Conservation (phyloP, 2,797 vertebrate species). For the Pyrocephalus nanus region DNA sequence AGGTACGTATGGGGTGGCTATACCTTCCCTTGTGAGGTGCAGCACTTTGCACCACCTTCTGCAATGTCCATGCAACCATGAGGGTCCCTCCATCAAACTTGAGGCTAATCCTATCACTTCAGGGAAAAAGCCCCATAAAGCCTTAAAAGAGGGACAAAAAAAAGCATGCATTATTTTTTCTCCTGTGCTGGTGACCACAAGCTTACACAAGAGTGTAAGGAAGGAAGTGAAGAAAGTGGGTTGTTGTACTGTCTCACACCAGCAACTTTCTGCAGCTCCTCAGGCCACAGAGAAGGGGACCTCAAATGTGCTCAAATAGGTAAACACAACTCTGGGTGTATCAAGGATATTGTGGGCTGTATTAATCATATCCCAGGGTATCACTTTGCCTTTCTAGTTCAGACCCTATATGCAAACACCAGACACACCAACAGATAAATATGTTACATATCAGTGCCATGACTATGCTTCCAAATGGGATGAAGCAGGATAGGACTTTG, state of each 20-base stretch:
- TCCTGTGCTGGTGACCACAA: neutral
- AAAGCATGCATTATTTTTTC: neutral
- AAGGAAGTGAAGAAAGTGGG: constrained; percentile 63
- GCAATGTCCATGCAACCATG: rapidly evolving
- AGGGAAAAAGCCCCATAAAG: neutral
- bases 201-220: neutral
- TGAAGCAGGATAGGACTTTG: neutral
- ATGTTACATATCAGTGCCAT: neutral
- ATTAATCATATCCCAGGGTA: neutral
- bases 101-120: neutral
- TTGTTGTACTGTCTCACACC: neutral
- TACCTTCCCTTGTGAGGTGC: rapidly evolving
- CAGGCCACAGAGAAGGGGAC: neutral
- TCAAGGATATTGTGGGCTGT: neutral
- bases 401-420: neutral
- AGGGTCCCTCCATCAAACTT: neutral
- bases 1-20: rapidly evolving
- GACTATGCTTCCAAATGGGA: neutral
- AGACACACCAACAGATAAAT: neutral
- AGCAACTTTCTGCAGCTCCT: neutral
- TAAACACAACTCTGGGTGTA: neutral
- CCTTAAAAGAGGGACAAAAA: neutral
- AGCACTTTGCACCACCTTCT: neutral
- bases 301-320: neutral
- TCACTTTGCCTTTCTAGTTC: neutral